phyloP scores from a whole-genome alignment of 2,888 invertebrate species.

The Dolomedes plantarius region DNA sequence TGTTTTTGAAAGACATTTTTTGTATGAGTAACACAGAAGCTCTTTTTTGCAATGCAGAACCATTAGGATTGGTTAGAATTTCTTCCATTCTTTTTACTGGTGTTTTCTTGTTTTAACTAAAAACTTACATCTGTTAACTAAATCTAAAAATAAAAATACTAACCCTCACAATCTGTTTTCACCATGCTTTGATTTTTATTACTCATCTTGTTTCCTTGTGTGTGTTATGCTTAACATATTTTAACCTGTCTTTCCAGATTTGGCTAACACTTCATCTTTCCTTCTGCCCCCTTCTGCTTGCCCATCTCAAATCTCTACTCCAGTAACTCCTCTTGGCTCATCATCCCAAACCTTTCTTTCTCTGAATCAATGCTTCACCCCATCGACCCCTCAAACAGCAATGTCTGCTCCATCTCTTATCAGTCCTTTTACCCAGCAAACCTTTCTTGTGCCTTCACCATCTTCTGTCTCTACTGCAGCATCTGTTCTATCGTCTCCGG shows the following conservation, averaged over 20 bases:
- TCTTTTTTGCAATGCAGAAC: no score
- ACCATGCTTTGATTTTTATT: neutral
- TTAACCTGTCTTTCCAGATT: conserved; percentile 60
- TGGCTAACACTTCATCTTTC: conserved; percentile 66
- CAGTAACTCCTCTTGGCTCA: conserved; percentile 55
- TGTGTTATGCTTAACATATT: neutral
- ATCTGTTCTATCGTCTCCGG: conserved; percentile 30
- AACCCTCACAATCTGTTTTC: no score
- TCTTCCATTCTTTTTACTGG: no score
- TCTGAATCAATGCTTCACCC: conserved; percentile 40
- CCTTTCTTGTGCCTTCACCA: conserved; percentile 54
- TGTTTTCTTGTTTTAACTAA: no score
- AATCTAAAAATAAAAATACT: no score
- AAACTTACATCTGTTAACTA: no score
- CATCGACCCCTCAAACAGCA: conserved; percentile 51
- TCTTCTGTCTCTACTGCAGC: conserved; percentile 39
- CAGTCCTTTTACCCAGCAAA: conserved; percentile 46
- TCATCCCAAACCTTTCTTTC: conserved; percentile 63
- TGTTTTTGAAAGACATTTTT: no score
- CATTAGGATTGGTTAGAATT: no score
- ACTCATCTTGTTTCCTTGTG: neutral
- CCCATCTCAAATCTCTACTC: conserved; percentile 56
- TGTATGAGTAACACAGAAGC: no score
- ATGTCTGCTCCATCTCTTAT: conserved; percentile 64
- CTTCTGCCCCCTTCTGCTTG: conserved; percentile 64